Evolutionary conservation across 2,113 vertebrate species (phyloP).

Genomic region (Esox niger): DNA sequence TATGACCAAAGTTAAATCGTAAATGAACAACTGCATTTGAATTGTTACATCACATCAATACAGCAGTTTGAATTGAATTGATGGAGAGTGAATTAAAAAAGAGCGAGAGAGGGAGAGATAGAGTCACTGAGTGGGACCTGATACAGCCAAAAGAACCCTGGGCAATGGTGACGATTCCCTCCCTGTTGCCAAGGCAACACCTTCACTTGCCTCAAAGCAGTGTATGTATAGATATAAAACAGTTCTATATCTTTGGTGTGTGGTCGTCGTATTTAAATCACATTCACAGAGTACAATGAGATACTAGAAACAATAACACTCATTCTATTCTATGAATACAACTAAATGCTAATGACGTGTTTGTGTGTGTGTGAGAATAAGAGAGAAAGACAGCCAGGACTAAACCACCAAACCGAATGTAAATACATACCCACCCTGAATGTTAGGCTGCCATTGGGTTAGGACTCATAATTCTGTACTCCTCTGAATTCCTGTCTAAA

Average conservation of each 20-base stretch:
- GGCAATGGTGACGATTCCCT: constrained; percentile 41
- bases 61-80: too few relatives aligned
- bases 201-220: constrained; percentile 27
- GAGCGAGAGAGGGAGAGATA: constrained; percentile 21
- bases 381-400: background rate
- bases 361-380: background rate
- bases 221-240: too few relatives aligned
- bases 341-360: background rate
- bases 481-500: constrained; percentile 5
- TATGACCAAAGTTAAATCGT: too few relatives aligned
- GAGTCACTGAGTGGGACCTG: constrained; percentile 1
- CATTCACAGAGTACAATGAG: too few relatives aligned
- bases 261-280: too few relatives aligned
- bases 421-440: constrained; percentile 32
- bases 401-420: constrained; percentile 36
- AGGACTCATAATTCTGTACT: constrained; percentile 29
- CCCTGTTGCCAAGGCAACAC: constrained; percentile 57
- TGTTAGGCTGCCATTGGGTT: constrained; percentile 20
- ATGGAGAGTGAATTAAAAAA: background rate
- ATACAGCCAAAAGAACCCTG: constrained; percentile 29
- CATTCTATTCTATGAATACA: background rate
- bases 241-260: too few relatives aligned
- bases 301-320: constrained; percentile 19
- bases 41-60: too few relatives aligned
- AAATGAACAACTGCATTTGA: too few relatives aligned